Evolutionary conservation across 2,113 vertebrate genomes (phyloP).

Genomic region (Mugil cephalus): DNA sequence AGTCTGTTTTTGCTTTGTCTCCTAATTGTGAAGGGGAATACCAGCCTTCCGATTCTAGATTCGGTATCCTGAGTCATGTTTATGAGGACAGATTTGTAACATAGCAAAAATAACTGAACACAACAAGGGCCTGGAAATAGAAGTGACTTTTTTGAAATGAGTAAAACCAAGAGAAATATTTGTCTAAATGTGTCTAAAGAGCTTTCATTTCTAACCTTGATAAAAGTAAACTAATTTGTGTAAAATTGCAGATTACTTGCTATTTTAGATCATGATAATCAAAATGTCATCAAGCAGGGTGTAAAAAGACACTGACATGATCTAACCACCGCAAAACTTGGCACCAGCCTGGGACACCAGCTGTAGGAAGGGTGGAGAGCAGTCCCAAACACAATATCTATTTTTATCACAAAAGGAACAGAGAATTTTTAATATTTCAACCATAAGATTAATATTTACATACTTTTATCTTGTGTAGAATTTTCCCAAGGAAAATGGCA

Average conservation of each 20-base stretch:
- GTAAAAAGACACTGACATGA: neutral
- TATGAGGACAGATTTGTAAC: too few relatives aligned
- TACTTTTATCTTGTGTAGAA: neutral
- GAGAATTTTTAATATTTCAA: neutral
- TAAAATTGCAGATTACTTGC: neutral
- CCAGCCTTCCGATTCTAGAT: too few relatives aligned
- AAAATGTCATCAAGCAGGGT: neutral
- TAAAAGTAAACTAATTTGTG: neutral
- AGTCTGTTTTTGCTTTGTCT: too few relatives aligned
- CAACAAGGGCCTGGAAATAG: too few relatives aligned
- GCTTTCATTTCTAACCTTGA: neutral
- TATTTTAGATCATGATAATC: conserved; percentile 1
- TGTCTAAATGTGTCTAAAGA: too few relatives aligned
- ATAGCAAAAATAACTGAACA: too few relatives aligned
- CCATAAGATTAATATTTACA: neutral
- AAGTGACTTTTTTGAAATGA: too few relatives aligned
- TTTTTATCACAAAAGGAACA: conserved; percentile 20
- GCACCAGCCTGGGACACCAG: conserved; percentile 15
- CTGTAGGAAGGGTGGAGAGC: conserved; percentile 34
- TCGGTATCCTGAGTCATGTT: too few relatives aligned
- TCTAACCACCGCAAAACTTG: conserved; percentile 6
- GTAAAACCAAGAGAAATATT: too few relatives aligned
- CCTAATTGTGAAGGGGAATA: too few relatives aligned
- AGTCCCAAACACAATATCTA: conserved; percentile 2
- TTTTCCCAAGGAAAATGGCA: too few relatives aligned